Base-by-base conservation (phyloP, 2,113 vertebrate species). In the Clarias batrachus region DNA sequence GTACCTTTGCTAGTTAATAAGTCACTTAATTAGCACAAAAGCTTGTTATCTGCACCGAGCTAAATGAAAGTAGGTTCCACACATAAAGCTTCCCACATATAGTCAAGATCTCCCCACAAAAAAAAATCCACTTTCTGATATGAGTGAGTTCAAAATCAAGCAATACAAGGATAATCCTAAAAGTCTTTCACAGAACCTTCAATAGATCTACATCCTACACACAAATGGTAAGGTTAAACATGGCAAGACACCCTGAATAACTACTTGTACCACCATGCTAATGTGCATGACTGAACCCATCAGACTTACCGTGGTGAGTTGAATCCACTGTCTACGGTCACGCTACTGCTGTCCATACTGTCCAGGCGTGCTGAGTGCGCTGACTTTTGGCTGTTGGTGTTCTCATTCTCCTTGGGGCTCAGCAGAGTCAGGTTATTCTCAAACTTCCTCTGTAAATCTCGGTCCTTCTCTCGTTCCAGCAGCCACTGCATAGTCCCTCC, bases 261-360 rank as follows among this genome's bases (percentile, higher is more conserved):
- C 54, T 57, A 30, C 13, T 57, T 78, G 48, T 77, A n/a, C 11
- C 41, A 10, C 52, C 14, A 56, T 9, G 27, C 16, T 27, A 56
- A 27, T 13, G 17, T 13, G 41, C 33, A 73, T 37, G 17, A 71
- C 10, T 76, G 4, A 57, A 80, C 33, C n/a, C 82, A 4, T 73
- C 3, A 70, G 87, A 92, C 96, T 93, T 97, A 99, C 98, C 98
- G 97, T 95, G 98, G 98, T 84, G 98, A 99, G 95, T 99, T 99
- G 95, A 99, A 99, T 91, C 98, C 98, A 92, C 98, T 99, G 95
- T 99, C 98, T 93, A 99, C 98, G 0, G 98, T 99, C 90, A 99
- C 97, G 91, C 98, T 99, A 96, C 98, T 99, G 96, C 98, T 99
- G 94, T 99, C 98, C 97, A 99, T 99, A 94, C 98, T 99, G 96